These are phyloP conservation scores for Campylorhamphus procurvoides DNA, from an alignment of 2,113 vertebrate species.

Conservation along the genomic window DNA sequence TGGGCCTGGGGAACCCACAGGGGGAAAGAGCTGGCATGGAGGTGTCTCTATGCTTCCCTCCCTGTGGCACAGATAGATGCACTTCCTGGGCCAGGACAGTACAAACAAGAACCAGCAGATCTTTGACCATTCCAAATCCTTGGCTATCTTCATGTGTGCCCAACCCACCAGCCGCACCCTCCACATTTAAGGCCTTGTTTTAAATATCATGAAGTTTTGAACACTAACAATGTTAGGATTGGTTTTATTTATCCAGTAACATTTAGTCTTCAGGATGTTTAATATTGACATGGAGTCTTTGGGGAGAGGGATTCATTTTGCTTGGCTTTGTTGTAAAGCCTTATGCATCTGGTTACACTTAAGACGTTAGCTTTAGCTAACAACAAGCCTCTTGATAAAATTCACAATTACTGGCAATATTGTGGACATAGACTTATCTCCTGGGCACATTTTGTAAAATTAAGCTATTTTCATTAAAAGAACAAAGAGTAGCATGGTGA, in stretches of 20 bases:
- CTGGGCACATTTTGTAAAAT: constrained; percentile 51
- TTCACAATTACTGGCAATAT: constrained; percentile 15
- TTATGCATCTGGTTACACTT: constrained; percentile 35
- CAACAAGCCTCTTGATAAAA: constrained; percentile 42
- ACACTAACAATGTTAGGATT: not conserved
- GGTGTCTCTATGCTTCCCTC: not conserved
- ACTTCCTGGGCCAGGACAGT: not conserved
- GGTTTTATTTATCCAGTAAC: constrained; percentile 3
- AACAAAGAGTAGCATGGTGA: constrained; percentile 42
- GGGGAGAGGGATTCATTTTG: constrained; percentile 17
- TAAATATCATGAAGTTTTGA: not conserved
- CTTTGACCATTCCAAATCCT: not conserved
- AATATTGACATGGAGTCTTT: not conserved
- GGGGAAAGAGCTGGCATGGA: not conserved
- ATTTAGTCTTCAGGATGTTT: constrained; percentile 27
- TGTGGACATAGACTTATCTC: not conserved
- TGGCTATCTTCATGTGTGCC: not conserved
- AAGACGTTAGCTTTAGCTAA: constrained; percentile 19
- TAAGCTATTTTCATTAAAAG: constrained; percentile 56
- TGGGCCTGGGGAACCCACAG: not conserved
- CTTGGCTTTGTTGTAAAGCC: constrained; percentile 42
- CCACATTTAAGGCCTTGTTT: not conserved
- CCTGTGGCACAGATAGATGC: rapidly evolving
- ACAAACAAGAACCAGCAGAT: not conserved
- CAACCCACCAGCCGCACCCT: not conserved